Evolutionary conservation across 92 coral and sea anemone species (phyloP).

Genomic region (Meandrina meandrites): DNA sequence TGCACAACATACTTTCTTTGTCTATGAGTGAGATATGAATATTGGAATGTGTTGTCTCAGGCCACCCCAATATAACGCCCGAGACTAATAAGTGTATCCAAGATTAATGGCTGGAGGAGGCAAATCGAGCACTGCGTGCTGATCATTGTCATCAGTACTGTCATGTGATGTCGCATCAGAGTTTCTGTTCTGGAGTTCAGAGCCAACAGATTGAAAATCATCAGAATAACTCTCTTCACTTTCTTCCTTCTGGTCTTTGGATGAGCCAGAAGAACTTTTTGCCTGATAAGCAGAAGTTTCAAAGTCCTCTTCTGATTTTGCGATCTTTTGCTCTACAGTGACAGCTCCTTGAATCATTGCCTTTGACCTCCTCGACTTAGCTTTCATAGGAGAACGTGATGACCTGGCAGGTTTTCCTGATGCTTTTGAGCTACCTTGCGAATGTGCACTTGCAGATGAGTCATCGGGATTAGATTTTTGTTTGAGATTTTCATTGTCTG

Average conservation of each 20-base stretch:
- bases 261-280: slow-evolving; percentile 2
- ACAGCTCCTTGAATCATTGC: neutral
- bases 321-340: slow-evolving; percentile 10
- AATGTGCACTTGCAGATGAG: slow-evolving; percentile 4
- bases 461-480: neutral
- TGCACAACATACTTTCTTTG: no score
- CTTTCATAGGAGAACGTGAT: slow-evolving; percentile 29
- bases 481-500: slow-evolving; percentile 12
- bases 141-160: slow-evolving; percentile 1
- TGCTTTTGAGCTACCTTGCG: slow-evolving; percentile 19
- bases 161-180: slow-evolving; percentile 33
- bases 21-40: no score
- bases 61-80: no score
- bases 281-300: neutral
- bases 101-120: slow-evolving; percentile 55
- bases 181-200: slow-evolving; percentile 32
- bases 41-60: no score
- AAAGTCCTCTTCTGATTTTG: neutral
- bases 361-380: slow-evolving; percentile 15
- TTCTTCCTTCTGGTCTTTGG: neutral
- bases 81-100: slow-evolving; percentile 53
- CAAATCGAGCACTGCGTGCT: slow-evolving; percentile 35
- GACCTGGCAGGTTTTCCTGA: slow-evolving; percentile 20
- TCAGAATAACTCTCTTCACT: slow-evolving; percentile 58
- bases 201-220: slow-evolving; percentile 56